Evolutionary conservation across 2,888 invertebrate genomes (phyloP).

Genomic region (Hololepta plana): DNA sequence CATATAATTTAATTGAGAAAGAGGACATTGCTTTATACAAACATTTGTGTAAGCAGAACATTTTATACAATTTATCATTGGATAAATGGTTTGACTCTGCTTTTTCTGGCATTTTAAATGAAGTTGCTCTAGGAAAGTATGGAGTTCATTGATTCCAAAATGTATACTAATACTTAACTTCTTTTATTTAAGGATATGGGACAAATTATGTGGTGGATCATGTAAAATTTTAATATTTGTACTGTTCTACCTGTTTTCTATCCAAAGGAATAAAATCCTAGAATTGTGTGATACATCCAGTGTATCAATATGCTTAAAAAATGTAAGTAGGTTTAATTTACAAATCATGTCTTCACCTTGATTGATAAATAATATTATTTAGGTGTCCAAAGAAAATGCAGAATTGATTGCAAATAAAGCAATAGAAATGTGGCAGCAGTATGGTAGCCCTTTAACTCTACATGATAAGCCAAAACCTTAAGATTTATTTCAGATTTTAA

Average conservation of each 20-base stretch:
- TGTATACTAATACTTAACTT: slow-evolving; percentile 4
- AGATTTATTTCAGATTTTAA: slow-evolving; percentile 3
- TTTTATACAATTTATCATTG: slow-evolving; percentile 46
- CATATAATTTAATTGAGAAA: slow-evolving; percentile 49
- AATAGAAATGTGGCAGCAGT: slow-evolving; percentile 71
- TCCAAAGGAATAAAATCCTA: slow-evolving; percentile 46
- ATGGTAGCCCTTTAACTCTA: slow-evolving; percentile 38
- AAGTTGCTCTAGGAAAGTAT: slow-evolving; percentile 60
- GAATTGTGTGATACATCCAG: slow-evolving; percentile 39
- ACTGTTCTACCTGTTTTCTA: slow-evolving; percentile 53
- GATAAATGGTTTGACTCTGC: slow-evolving; percentile 67
- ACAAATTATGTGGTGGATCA: slow-evolving; percentile 73
- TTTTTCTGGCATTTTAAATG: slow-evolving; percentile 65
- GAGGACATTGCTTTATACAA: slow-evolving; percentile 58
- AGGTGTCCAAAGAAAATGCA: slow-evolving; percentile 65
- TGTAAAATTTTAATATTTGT: slow-evolving; percentile 66
- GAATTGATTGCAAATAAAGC: slow-evolving; percentile 74
- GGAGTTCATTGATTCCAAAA: slow-evolving; percentile 7
- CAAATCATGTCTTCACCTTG: neutral
- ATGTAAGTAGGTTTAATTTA: slow-evolving; percentile 29
- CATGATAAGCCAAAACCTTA: slow-evolving; percentile 23
- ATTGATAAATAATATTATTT: slow-evolving; percentile 13
- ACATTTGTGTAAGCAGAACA: slow-evolving; percentile 45
- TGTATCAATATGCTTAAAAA: slow-evolving; percentile 45
- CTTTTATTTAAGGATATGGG: slow-evolving; percentile 55